Conservation (phyloP, 2,888 invertebrate species). For the Podotricha telesiphe region DNA sequence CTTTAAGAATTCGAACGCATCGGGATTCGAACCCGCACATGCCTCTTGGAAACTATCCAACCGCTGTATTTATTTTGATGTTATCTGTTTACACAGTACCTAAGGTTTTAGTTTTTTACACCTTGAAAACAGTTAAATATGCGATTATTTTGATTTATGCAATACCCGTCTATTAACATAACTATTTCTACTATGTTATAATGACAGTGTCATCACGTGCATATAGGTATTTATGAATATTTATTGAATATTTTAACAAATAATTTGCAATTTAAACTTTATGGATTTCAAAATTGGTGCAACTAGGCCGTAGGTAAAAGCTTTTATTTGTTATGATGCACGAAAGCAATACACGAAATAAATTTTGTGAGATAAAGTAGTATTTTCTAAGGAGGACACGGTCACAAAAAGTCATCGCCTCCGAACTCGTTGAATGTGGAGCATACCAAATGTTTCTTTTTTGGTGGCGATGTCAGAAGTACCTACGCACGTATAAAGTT, state of each 20-base stretch:
- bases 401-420: constrained; percentile 81
- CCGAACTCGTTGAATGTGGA: constrained; percentile 75
- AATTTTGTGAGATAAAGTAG: constrained; percentile 80
- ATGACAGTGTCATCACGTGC: background rate
- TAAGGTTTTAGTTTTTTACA: too few relatives aligned
- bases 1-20: too few relatives aligned
- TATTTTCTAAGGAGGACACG: constrained; percentile 78
- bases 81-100: too few relatives aligned
- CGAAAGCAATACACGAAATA: constrained; percentile 80
- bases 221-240: background rate
- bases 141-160: constrained; percentile 1
- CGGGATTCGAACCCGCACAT: too few relatives aligned
- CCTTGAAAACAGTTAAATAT: too few relatives aligned
- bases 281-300: constrained; percentile 45
- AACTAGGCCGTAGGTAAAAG: constrained; percentile 79
- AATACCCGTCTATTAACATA: background rate
- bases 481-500: constrained; percentile 59
- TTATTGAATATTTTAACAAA: background rate
- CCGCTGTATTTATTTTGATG: too few relatives aligned
- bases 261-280: background rate
- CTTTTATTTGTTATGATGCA: constrained; percentile 81
- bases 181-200: constrained; percentile 2
- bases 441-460: constrained; percentile 74
- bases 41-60: too few relatives aligned
- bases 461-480: constrained; percentile 65